These are phyloP conservation scores for Samia ricini DNA, from an alignment of 1,140 invertebrate species.

Conservation along the genomic window DNA sequence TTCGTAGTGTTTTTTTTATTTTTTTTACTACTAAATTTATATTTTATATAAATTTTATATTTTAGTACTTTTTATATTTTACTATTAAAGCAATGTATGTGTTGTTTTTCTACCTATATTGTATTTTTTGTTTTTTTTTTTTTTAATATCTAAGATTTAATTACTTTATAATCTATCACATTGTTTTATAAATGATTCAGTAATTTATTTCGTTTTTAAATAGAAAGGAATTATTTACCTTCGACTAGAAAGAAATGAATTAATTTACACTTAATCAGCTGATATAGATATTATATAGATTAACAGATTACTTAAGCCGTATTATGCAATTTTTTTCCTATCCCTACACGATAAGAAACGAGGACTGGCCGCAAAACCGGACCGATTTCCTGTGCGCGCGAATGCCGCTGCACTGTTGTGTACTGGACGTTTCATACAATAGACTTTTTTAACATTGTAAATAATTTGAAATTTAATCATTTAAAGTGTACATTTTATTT, in stretches of 20 bases:
- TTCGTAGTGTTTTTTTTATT: neutral
- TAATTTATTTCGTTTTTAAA: too few species aligned
- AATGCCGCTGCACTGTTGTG: neutral
- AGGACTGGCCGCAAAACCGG: conserved; percentile 29
- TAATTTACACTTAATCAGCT: neutral
- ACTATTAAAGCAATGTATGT: too few species aligned
- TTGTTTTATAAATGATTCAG: neutral
- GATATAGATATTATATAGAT: neutral
- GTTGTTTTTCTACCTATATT: neutral
- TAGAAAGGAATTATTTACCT: too few species aligned
- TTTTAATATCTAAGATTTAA: neutral
- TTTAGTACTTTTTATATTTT: too few species aligned
- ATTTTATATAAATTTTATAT: too few species aligned
- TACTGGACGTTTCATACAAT: conserved; percentile 23
- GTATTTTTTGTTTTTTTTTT: neutral
- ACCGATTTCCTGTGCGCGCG: conserved; percentile 32
- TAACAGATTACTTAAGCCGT: neutral
- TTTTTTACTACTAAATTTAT: neutral
- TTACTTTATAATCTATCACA: neutral
- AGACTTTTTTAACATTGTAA: conserved; percentile 12
- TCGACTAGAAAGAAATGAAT: too few species aligned
- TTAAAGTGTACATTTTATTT: too few species aligned
- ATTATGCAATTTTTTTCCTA: conserved; percentile 21
- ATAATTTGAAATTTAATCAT: too few species aligned
- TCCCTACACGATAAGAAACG: conserved; percentile 25